Evolutionary conservation across 2,888 invertebrate genomes (phyloP), one percentile per base, ranked within the genome.

Genomic region (Idaea straminata): DNA sequence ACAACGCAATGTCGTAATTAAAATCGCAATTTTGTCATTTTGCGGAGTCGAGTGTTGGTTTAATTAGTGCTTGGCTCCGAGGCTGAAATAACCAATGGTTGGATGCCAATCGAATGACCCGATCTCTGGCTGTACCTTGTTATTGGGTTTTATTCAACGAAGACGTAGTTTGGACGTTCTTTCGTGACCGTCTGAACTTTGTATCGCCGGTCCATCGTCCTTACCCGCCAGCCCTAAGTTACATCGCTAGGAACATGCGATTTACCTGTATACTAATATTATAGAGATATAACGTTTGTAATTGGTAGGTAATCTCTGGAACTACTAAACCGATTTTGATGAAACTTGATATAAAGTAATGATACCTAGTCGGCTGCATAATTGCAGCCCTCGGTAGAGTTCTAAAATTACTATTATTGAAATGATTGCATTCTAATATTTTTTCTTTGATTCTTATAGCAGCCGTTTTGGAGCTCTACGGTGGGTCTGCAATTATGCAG

Each of bases 41-140:
- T 69, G 69, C 66, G 69, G 66, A 73, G 65, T 71, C 65, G 66
- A 73, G 71, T 72, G 70, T 73, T 70, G 71, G 71, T 74, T 79
- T 80, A 82, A 83, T 83, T 82, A 80, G 79, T 74, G 25, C 25
- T 25, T 25, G 78, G 73, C 66, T 70, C 64, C 65, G 67, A 61
- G 71, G 72, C 71, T 74, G 72, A 74, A 77, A 76, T 78, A 77
- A 78, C 77, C 76, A 79, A 79, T 81, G 81, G 78, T 80, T 77
- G 78, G 77, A 73, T 79, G 78, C 73, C 78, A 85, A 90, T 91
- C 90, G 72, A 69, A 71, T 86, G 89, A 88, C 90, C 89, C 84
- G 82, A 91, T 91, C 91, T 91, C 81, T 47, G 72, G 69, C 66
- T 77, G 79, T 74, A 76, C 73, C 75, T 79, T 73, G 76, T 77